These are phyloP conservation scores for Drosophila bifasciata DNA, from an alignment of 1,140 invertebrate species.

Conservation along the genomic window DNA sequence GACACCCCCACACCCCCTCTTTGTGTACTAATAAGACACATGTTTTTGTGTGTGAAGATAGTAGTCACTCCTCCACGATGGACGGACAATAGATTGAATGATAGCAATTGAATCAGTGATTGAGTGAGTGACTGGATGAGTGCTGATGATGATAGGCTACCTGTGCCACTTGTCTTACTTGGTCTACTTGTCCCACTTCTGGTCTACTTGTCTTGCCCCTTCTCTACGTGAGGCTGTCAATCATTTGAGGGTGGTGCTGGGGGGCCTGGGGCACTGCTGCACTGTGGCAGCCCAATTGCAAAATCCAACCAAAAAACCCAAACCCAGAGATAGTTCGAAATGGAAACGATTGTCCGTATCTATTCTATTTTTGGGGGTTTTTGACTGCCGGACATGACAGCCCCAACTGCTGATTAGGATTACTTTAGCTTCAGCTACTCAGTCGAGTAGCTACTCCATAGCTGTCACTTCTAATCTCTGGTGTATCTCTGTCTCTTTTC, in stretches of 20 bases:
- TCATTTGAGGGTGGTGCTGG: slow-evolving; percentile 13
- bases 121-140: slow-evolving; percentile 10
- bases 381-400: slow-evolving; percentile 41
- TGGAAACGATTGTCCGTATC: slow-evolving; percentile 44
- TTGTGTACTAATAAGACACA: not conserved
- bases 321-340: slow-evolving; percentile 24
- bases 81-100: slow-evolving; percentile 23
- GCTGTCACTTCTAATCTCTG: slow-evolving; percentile 24
- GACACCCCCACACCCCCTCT: not conserved
- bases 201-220: no score
- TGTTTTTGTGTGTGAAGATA: not conserved
- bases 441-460: slow-evolving; percentile 10
- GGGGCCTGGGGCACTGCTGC: slow-evolving; percentile 13
- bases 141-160: not conserved
- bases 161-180: not conserved
- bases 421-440: slow-evolving; percentile 5
- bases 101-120: slow-evolving; percentile 1
- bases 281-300: slow-evolving; percentile 31
- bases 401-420: slow-evolving; percentile 47
- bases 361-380: slow-evolving; percentile 43
- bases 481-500: no score
- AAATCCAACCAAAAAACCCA: slow-evolving; percentile 40
- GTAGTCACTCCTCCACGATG: slow-evolving; percentile 10
- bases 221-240: no score
- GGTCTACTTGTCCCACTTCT: no score